A percentile compares a stretch with the other conserved stretches of the same genome.
These are phyloP conservation scores for Megathymus violae DNA, from an alignment of 1,140 invertebrate species.

Conservation along the genomic window DNA sequence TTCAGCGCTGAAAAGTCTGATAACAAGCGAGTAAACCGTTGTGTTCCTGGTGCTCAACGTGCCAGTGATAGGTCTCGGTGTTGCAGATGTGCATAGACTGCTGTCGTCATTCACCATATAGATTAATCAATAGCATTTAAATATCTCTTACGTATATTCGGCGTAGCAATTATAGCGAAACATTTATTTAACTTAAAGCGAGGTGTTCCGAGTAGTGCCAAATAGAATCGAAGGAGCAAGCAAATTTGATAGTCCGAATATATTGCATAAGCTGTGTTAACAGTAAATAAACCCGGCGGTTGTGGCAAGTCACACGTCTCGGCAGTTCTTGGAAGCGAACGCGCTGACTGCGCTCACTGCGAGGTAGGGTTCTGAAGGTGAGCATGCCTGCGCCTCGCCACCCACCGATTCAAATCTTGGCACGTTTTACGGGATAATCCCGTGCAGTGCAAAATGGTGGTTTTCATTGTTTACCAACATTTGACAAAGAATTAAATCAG, in stretches of 20 bases:
- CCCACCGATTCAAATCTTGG: conserved; percentile 43
- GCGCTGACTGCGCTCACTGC: conserved; percentile 49
- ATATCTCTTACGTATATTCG: too few relatives aligned
- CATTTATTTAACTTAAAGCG: background rate
- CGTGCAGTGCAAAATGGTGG: background rate
- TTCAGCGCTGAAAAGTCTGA: too few relatives aligned
- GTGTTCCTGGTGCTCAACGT: too few relatives aligned
- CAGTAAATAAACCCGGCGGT: conserved; percentile 47
- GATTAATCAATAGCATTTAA: too few relatives aligned
- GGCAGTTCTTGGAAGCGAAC: conserved; percentile 51
- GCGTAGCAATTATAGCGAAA: too few relatives aligned
- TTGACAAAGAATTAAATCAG: too few relatives aligned
- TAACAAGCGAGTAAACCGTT: too few relatives aligned
- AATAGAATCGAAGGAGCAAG: conserved; percentile 22
- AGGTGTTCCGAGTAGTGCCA: conserved; percentile 16
- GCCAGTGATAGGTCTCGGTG: too few relatives aligned
- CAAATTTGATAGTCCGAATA: conserved; percentile 37
- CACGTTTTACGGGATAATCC: conserved; percentile 14
- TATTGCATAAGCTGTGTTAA: conserved; percentile 50
- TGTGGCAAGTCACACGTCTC: conserved; percentile 51
- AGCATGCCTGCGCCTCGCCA: conserved; percentile 36
- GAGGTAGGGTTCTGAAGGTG: conserved; percentile 10
- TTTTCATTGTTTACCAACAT: too few relatives aligned
- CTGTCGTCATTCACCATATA: too few relatives aligned
- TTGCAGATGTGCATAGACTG: too few relatives aligned